These are phyloP conservation scores for Halisarca cf. caerulea DNA, from an alignment of 37 sponge, comb jelly and placozoan genomes.

Conservation along the genomic window DNA sequence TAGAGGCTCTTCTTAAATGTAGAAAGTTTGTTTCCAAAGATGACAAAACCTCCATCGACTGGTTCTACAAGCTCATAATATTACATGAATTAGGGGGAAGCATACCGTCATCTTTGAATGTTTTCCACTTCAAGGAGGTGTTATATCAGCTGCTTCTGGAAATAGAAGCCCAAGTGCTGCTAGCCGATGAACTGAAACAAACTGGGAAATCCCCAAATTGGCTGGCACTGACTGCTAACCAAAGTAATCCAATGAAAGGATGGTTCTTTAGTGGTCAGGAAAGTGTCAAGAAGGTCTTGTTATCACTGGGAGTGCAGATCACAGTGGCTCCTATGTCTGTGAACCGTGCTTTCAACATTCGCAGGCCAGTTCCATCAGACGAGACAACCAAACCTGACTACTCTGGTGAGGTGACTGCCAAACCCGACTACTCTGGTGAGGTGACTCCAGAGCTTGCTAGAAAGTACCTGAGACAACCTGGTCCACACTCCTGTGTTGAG, in stretches of 20 bases:
- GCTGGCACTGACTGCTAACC: constrained; percentile 1
- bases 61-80: constrained; percentile 53
- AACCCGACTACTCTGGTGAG: neutral
- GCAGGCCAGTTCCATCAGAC: too few species aligned
- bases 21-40: neutral
- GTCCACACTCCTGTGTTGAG: neutral
- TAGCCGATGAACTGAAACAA: neutral
- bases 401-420: neutral
- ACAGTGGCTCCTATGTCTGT: constrained; percentile 19
- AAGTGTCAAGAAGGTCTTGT: constrained; percentile 6
- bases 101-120: neutral
- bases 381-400: neutral
- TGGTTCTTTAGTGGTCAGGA: neutral
- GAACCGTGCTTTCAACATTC: neutral
- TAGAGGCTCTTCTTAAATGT: constrained; percentile 34
- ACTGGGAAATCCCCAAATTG: neutral
- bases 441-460: constrained; percentile 9
- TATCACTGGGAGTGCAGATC: constrained; percentile 41
- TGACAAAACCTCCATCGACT: neutral
- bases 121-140: neutral
- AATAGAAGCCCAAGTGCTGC: neutral
- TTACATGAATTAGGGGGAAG: neutral
- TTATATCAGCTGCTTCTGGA: constrained; percentile 5
- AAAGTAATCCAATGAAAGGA: constrained; percentile 2
- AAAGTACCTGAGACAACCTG: neutral